These are phyloP conservation scores for Papilio aristodemus DNA, from an alignment of 1,140 invertebrate genomes.

Conservation along the genomic window DNA sequence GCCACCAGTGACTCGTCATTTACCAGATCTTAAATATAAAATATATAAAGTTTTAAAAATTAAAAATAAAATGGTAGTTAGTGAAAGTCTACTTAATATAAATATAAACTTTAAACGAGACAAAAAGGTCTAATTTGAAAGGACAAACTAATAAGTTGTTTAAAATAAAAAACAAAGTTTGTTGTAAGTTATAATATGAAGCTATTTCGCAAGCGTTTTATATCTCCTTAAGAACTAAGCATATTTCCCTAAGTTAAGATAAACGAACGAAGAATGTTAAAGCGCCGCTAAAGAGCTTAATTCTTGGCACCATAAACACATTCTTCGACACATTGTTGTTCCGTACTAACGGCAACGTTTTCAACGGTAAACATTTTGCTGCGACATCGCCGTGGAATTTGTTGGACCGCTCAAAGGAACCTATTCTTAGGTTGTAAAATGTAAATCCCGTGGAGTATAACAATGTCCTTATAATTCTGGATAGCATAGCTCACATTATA, in stretches of 20 bases:
- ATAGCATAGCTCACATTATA: neutral
- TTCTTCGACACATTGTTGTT: constrained; percentile 76
- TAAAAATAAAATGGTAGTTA: too few species aligned
- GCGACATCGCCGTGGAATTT: constrained; percentile 62
- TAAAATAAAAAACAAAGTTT: constrained; percentile 1
- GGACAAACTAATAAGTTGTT: neutral
- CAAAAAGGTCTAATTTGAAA: neutral
- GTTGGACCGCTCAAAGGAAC: constrained; percentile 65
- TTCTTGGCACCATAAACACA: constrained; percentile 75
- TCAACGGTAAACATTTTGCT: constrained; percentile 56
- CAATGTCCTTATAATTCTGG: constrained; percentile 27
- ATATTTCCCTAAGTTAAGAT: constrained; percentile 29
- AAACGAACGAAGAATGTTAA: constrained; percentile 31
- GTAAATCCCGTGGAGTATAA: constrained; percentile 11
- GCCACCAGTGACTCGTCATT: too few species aligned
- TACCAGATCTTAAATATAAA: too few species aligned
- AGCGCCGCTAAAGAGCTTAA: constrained; percentile 63
- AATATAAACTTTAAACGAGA: neutral
- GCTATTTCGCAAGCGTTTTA: constrained; percentile 12
- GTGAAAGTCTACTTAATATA: too few species aligned
- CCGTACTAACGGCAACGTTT: constrained; percentile 58
- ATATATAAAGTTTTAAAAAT: too few species aligned
- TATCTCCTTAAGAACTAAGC: constrained; percentile 19
- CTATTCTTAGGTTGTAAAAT: constrained; percentile 44
- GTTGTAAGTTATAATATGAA: constrained; percentile 11